These are phyloP conservation scores for Porites australiensis DNA, from an alignment of 64 coral and sea anemone genomes.

Conservation along the genomic window DNA sequence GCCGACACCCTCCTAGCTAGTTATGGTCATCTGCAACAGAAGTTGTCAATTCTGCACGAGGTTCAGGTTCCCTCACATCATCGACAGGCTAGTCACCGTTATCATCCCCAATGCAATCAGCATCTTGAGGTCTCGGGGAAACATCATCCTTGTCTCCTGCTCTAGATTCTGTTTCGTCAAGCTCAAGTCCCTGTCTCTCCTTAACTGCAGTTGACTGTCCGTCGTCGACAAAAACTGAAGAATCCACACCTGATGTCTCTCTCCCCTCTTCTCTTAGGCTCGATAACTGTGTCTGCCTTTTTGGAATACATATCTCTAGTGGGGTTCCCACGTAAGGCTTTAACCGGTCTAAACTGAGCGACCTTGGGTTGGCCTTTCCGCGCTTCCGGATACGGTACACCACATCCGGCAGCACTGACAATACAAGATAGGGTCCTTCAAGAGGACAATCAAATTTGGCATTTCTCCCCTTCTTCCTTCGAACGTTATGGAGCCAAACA, in stretches of 20 bases:
- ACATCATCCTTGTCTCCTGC: no score
- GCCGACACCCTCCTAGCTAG: no score
- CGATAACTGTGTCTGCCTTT: neutral
- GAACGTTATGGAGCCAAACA: no score
- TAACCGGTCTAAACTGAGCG: neutral
- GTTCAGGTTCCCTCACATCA: neutral
- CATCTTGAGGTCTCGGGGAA: neutral
- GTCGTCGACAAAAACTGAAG: neutral
- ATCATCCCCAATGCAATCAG: slow-evolving; percentile 5
- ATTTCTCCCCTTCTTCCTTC: no score
- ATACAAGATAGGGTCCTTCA: no score
- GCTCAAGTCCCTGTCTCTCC: neutral
- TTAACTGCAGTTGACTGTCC: neutral
- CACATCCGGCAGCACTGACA: no score
- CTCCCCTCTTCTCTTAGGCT: neutral
- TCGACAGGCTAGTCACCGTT: slow-evolving; percentile 14
- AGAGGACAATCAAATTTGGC: no score
- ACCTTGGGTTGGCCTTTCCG: no score
- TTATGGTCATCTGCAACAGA: neutral
- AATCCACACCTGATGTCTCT: neutral
- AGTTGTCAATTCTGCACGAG: neutral
- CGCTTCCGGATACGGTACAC: no score
- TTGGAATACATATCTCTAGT: slow-evolving; percentile 20
- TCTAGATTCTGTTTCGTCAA: neutral
- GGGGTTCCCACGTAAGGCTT: neutral